Conservation (phyloP, 2,888 invertebrate species). For the Trichogramma evanescens region DNA sequence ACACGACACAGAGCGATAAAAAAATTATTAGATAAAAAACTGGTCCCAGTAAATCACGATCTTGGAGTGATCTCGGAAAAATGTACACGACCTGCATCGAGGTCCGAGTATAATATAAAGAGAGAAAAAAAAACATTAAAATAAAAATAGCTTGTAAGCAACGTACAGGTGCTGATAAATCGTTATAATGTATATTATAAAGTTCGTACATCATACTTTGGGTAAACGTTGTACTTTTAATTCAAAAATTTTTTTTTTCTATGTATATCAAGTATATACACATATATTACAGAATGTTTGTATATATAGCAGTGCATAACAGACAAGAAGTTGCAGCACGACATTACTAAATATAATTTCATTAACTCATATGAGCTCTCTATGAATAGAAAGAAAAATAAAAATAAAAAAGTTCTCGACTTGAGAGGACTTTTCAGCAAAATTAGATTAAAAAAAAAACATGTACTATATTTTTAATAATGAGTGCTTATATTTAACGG, state of each 20-base stretch:
- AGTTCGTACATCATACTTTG: too few relatives aligned
- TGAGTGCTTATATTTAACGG: not conserved
- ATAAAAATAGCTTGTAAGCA: too few relatives aligned
- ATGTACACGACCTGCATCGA: too few relatives aligned
- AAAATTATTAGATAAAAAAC: too few relatives aligned
- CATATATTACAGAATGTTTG: not conserved
- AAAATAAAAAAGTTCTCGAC: not conserved
- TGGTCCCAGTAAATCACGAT: too few relatives aligned
- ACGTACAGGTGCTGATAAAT: too few relatives aligned
- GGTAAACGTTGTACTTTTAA: constrained; percentile 17
- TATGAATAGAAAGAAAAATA: not conserved
- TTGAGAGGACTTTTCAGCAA: not conserved
- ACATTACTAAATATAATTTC: not conserved
- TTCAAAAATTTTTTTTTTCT: constrained; percentile 1
- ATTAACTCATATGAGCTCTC: not conserved
- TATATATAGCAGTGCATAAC: not conserved
- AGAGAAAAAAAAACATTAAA: too few relatives aligned
- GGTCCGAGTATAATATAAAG: too few relatives aligned
- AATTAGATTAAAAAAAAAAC: not conserved
- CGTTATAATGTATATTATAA: too few relatives aligned
- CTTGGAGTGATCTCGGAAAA: too few relatives aligned
- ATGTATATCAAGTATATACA: constrained; percentile 2
- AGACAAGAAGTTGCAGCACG: constrained; percentile 19
- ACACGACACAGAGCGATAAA: too few relatives aligned
- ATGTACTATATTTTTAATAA: not conserved